Conservation (phyloP, 92 coral and sea anemone genomes). For the Paramuricea clavata region DNA sequence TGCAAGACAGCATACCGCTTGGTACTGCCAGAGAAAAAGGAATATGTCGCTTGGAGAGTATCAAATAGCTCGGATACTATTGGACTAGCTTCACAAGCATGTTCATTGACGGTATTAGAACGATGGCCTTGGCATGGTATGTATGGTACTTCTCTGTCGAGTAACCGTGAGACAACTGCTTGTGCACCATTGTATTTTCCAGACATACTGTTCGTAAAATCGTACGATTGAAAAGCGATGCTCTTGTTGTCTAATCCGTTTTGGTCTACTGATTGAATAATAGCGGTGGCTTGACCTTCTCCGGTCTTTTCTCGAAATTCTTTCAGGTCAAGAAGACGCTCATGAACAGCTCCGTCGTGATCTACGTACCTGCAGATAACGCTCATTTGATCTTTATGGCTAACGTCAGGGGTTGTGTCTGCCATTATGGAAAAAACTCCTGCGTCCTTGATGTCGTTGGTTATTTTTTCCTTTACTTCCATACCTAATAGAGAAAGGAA, state of each 20-base stretch:
- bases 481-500: slow-evolving; percentile 20
- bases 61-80: slow-evolving; percentile 20
- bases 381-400: too few species aligned
- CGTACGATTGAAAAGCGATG: slow-evolving; percentile 38
- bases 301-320: too few species aligned
- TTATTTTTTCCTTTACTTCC: slow-evolving; percentile 24
- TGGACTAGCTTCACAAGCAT: slow-evolving; percentile 10
- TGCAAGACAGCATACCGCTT: slow-evolving; percentile 31
- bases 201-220: slow-evolving; percentile 12
- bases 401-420: too few species aligned
- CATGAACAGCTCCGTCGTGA: too few species aligned
- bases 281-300: too few species aligned
- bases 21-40: slow-evolving; percentile 29
- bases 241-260: not conserved
- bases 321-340: too few species aligned
- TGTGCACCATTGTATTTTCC: slow-evolving; percentile 19
- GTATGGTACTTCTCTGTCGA: slow-evolving; percentile 19
- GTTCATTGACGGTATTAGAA: slow-evolving; percentile 23
- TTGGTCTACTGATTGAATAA: too few species aligned
- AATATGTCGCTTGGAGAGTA: slow-evolving; percentile 22
- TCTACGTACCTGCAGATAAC: too few species aligned
- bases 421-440: too few species aligned
- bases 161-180: slow-evolving; percentile 18
- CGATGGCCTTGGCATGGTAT: slow-evolving; percentile 38
- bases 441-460: too few species aligned